Conservation (phyloP, 2,888 invertebrate species). For the Tromatobia lineatoria region DNA sequence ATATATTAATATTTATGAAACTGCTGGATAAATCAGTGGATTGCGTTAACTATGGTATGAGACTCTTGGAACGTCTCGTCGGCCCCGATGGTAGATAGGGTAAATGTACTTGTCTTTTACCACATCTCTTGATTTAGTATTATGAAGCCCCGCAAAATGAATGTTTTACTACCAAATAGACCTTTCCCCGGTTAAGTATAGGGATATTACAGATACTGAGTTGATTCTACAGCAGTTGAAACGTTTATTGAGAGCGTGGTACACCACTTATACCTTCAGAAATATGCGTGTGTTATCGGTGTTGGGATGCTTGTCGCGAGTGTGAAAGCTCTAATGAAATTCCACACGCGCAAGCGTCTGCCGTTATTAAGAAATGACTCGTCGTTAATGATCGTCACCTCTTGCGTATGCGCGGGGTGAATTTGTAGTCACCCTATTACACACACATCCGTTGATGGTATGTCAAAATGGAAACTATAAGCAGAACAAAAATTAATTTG, state of each 20-base stretch:
- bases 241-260: conserved; percentile 46
- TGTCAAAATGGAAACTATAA: neutral
- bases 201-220: neutral
- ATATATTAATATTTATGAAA: too few species aligned
- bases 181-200: conserved; percentile 8
- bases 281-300: conserved; percentile 48
- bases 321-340: conserved; percentile 76
- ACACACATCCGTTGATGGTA: neutral
- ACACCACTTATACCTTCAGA: conserved; percentile 12
- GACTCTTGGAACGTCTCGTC: too few species aligned
- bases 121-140: neutral
- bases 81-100: too few species aligned
- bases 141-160: neutral
- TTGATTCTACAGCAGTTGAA: conserved; percentile 1
- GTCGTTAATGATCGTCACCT: conserved; percentile 62
- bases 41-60: too few species aligned
- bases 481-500: neutral
- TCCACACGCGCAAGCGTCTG: conserved; percentile 67
- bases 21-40: too few species aligned
- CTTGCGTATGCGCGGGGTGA: conserved; percentile 27
- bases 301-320: conserved; percentile 63
- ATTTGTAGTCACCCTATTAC: conserved; percentile 57
- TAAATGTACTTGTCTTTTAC: too few species aligned
- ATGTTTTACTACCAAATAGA: conserved; percentile 1
- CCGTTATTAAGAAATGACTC: conserved; percentile 76